These are phyloP conservation scores for Lagopus muta DNA, from an alignment of 2,113 vertebrate species.

Conservation along the genomic window DNA sequence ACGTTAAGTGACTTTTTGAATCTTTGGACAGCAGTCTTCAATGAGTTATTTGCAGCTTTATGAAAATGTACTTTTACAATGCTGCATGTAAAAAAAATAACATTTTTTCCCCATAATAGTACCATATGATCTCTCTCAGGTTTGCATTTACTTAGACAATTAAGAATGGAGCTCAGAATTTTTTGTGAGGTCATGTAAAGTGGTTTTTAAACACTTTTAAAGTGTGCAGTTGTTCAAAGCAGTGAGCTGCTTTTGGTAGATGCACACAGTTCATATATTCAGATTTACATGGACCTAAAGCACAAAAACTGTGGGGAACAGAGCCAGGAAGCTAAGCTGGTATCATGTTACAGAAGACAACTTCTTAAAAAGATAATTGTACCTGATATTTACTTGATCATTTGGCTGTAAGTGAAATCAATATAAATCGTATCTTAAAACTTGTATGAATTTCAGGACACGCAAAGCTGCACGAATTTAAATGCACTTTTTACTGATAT, in stretches of 20 bases:
- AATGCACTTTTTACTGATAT: not conserved
- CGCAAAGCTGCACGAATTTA: not conserved
- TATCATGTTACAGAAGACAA: not conserved
- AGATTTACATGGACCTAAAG: not conserved
- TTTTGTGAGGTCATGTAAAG: not conserved
- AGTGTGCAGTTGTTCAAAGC: not conserved
- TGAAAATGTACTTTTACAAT: not conserved
- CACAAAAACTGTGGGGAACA: not conserved
- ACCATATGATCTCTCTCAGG: not conserved
- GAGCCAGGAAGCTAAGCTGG: no score
- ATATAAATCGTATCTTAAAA: not conserved
- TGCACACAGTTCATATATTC: not conserved
- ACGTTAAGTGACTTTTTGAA: not conserved
- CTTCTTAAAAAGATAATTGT: not conserved
- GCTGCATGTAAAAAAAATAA: not conserved
- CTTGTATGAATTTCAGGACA: not conserved
- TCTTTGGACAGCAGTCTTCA: not conserved
- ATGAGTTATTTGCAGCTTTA: not conserved
- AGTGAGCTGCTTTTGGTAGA: not conserved
- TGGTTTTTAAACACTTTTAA: not conserved
- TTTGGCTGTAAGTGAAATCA: not conserved
- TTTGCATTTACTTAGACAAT: not conserved
- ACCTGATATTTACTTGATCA: not conserved
- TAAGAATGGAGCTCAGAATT: not conserved
- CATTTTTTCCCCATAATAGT: not conserved